Conservation (phyloP, 1,140 invertebrate genomes). For the Platyscapa corneri region DNA sequence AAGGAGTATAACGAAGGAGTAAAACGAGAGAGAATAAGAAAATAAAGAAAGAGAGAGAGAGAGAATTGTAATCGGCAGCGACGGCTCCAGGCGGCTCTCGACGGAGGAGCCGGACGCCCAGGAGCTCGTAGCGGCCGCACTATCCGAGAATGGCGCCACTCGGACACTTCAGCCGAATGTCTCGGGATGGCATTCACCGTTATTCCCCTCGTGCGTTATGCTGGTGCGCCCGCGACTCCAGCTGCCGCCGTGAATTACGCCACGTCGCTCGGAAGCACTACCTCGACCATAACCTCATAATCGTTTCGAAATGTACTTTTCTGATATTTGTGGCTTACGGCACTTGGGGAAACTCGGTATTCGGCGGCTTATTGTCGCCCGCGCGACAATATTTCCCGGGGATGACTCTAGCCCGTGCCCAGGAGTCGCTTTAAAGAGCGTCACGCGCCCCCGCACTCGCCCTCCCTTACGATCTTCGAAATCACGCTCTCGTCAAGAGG, state of each 20-base stretch:
- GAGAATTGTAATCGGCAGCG: not conserved
- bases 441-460: not conserved
- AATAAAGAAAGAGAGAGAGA: not conserved
- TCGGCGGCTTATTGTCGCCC: not conserved
- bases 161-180: constrained; percentile 55
- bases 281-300: constrained; percentile 39
- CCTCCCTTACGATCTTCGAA: not conserved
- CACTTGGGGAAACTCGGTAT: constrained; percentile 19
- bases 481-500: not conserved
- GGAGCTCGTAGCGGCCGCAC: not conserved
- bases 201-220: constrained; percentile 39
- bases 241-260: constrained; percentile 4
- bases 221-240: not conserved
- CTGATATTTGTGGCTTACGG: constrained; percentile 39
- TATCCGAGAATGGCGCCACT: constrained; percentile 52
- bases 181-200: constrained; percentile 50
- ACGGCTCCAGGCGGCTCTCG: constrained; percentile 15
- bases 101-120: constrained; percentile 2
- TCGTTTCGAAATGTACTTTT: constrained; percentile 46
- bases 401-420: not conserved
- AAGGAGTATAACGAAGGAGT: not conserved
- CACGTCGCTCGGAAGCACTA: constrained; percentile 22
- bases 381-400: not conserved
- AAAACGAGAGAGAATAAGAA: not conserved
- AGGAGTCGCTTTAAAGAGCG: not conserved